phyloP scores from a whole-genome alignment of 2,797 vertebrate genomes.

The Meriones psammophilus region DNA sequence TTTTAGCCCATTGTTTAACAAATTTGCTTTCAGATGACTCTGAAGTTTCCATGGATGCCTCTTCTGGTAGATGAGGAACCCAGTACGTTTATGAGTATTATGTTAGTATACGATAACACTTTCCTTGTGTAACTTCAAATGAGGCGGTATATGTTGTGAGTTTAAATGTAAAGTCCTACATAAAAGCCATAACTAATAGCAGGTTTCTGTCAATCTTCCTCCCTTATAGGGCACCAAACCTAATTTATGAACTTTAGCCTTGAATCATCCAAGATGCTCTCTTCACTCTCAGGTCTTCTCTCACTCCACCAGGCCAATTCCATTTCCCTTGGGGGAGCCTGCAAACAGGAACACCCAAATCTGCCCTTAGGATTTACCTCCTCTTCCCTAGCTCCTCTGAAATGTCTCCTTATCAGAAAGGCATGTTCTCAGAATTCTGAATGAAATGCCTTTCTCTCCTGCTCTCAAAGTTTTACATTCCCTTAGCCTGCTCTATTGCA shows the following conservation, averaged over 20 bases:
- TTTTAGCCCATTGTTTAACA: not conserved
- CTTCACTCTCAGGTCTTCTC: not conserved
- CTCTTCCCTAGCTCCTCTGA: not conserved
- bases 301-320: not conserved
- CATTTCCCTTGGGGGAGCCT: not conserved
- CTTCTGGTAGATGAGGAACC: not conserved
- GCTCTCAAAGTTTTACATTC: not conserved
- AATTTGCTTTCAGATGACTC: not conserved
- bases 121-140: not conserved
- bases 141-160: not conserved
- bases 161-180: not conserved
- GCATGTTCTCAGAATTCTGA: not conserved
- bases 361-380: not conserved
- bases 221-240: not conserved
- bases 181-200: not conserved
- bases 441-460: not conserved
- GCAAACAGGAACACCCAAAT: fast-evolving
- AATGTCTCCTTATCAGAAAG: not conserved
- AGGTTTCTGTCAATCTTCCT: not conserved
- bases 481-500: not conserved
- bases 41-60: not conserved
- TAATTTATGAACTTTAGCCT: too few relatives aligned
- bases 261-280: fast-evolving
- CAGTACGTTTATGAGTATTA: not conserved
- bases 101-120: not conserved